phyloP scores from a whole-genome alignment of 2,888 invertebrate species.

The Mongoloraphidia duomilia region DNA sequence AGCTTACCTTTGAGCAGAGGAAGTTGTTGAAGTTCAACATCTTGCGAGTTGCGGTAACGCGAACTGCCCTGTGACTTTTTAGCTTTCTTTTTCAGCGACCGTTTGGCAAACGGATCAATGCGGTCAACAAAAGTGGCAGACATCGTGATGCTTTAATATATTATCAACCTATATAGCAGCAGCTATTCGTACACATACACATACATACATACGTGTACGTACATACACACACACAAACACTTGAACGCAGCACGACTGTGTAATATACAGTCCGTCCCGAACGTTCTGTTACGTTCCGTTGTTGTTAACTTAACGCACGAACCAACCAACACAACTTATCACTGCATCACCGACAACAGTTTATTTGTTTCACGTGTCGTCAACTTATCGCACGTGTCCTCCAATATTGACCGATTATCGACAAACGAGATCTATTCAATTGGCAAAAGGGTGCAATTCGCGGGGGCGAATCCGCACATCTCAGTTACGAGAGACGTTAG shows the following conservation, averaged over 20 bases:
- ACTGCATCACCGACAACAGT: too few species aligned
- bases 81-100: constrained; percentile 94
- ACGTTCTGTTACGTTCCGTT: too few species aligned
- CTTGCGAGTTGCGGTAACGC: constrained; percentile 94
- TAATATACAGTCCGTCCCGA: too few species aligned
- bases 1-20: constrained; percentile 90
- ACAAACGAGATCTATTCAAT: too few species aligned
- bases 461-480: not conserved
- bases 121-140: constrained; percentile 94
- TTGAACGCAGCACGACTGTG: too few species aligned
- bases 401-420: too few species aligned
- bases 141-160: constrained; percentile 36
- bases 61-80: constrained; percentile 99
- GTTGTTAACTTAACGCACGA: too few species aligned
- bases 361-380: too few species aligned
- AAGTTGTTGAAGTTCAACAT: constrained; percentile 91
- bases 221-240: constrained; percentile 4
- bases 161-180: constrained; percentile 25
- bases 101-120: constrained; percentile 98
- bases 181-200: constrained; percentile 29
- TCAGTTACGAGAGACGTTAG: not conserved
- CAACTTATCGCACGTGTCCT: too few species aligned
- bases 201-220: constrained; percentile 22
- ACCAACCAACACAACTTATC: too few species aligned
- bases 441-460: not conserved